These are phyloP conservation scores for Odocoileus virginianus DNA, from an alignment of 2,113 vertebrate species.

Conservation along the genomic window DNA sequence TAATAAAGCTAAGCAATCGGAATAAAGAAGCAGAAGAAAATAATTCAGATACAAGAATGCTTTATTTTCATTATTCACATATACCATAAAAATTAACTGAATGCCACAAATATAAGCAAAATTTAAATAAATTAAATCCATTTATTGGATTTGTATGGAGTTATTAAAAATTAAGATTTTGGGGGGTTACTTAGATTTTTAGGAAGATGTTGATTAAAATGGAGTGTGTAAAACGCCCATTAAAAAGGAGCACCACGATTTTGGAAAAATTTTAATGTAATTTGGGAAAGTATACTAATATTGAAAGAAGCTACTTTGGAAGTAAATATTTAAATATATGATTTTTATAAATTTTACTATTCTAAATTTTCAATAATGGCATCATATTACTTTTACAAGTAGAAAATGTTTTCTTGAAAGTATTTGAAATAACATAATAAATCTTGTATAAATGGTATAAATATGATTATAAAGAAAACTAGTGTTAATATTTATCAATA, in stretches of 20 bases:
- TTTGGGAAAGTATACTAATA: neutral
- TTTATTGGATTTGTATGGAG: neutral
- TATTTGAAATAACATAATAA: neutral
- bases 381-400: neutral
- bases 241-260: neutral
- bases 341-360: neutral
- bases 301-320: neutral
- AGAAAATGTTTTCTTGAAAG: neutral
- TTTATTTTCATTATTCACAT: neutral
- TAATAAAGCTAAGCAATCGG: neutral
- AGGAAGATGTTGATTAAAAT: neutral
- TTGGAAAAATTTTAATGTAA: neutral
- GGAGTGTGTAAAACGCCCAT: neutral
- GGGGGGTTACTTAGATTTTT: neutral
- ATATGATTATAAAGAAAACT: neutral
- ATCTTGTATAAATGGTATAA: neutral
- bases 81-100: neutral
- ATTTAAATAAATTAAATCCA: neutral
- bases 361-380: neutral
- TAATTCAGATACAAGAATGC: neutral
- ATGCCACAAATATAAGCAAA: neutral
- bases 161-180: neutral
- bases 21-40: neutral
- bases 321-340: neutral
- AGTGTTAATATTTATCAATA: neutral